Percentiles rank a stretch among this genome's conserved stretches.
Conservation (phyloP, 1,140 invertebrate genomes). For the Scaptodrosophila lebanonensis region DNA sequence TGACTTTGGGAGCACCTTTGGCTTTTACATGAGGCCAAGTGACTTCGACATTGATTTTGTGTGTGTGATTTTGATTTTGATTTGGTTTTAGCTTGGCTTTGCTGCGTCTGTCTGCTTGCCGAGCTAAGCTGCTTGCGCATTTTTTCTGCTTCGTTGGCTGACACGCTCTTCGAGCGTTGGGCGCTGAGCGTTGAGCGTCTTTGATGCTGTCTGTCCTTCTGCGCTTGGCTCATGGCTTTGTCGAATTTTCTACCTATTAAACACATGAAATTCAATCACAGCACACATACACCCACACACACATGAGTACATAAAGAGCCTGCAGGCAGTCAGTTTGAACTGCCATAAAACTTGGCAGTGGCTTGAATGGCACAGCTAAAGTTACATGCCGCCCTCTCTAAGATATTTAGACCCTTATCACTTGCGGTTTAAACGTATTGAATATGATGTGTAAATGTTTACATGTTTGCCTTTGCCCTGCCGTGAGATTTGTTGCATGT, state of each 20-base stretch:
- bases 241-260: constrained; percentile 72
- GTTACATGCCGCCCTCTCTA: constrained; percentile 2
- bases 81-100: constrained; percentile 13
- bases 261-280: constrained; percentile 73
- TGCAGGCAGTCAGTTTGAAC: too few species aligned
- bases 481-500: constrained; percentile 58
- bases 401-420: constrained; percentile 62
- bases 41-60: constrained; percentile 42
- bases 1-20: constrained; percentile 56
- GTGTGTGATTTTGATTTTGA: constrained; percentile 7
- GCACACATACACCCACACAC: constrained; percentile 21
- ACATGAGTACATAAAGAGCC: neutral
- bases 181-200: constrained; percentile 25
- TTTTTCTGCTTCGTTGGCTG: constrained; percentile 63
- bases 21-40: constrained; percentile 24
- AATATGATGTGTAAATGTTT: constrained; percentile 64
- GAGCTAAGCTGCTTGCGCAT: constrained; percentile 38
- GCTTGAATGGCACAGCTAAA: neutral
- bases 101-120: constrained; percentile 10
- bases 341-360: too few species aligned
- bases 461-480: constrained; percentile 2
- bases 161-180: constrained; percentile 40
- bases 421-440: constrained; percentile 62
- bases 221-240: constrained; percentile 36
- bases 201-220: constrained; percentile 27